Conservation (phyloP, 2,113 vertebrate species). For the Pipa parva region DNA sequence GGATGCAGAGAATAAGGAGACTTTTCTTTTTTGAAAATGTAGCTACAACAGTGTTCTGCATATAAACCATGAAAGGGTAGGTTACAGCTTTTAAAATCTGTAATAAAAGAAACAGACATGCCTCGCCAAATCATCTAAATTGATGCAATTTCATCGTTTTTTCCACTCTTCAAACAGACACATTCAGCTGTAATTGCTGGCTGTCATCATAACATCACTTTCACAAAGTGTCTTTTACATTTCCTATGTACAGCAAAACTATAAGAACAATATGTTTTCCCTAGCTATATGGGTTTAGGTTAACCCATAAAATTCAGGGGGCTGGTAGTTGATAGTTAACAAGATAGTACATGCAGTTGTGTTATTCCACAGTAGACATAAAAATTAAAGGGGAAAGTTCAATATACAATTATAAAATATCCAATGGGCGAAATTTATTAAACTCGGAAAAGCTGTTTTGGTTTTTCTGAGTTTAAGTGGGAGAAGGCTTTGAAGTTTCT, state of each 20-base stretch:
- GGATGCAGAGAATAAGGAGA: too few relatives aligned
- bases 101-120: slow-evolving; percentile 29
- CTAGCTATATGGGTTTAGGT: too few relatives aligned
- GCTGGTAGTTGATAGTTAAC: too few relatives aligned
- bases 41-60: background rate
- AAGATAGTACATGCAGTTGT: too few relatives aligned
- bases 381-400: too few relatives aligned
- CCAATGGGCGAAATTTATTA: too few relatives aligned
- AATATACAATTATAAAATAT: too few relatives aligned
- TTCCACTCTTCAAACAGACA: slow-evolving; percentile 23
- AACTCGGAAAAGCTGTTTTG: too few relatives aligned
- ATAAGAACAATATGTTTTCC: slow-evolving; percentile 29
- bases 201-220: slow-evolving; percentile 38
- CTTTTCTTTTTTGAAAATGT: background rate
- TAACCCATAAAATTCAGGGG: too few relatives aligned
- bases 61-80: background rate
- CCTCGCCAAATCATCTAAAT: slow-evolving; percentile 31
- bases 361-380: too few relatives aligned
- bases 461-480: too few relatives aligned
- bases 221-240: slow-evolving; percentile 21
- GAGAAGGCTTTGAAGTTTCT: too few relatives aligned
- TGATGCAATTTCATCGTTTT: slow-evolving; percentile 38
- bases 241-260: slow-evolving; percentile 25
- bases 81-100: slow-evolving; percentile 25
- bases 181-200: slow-evolving; percentile 37